Conservation (phyloP, 2,888 invertebrate species). For the Brachypalpus laphriformis region DNA sequence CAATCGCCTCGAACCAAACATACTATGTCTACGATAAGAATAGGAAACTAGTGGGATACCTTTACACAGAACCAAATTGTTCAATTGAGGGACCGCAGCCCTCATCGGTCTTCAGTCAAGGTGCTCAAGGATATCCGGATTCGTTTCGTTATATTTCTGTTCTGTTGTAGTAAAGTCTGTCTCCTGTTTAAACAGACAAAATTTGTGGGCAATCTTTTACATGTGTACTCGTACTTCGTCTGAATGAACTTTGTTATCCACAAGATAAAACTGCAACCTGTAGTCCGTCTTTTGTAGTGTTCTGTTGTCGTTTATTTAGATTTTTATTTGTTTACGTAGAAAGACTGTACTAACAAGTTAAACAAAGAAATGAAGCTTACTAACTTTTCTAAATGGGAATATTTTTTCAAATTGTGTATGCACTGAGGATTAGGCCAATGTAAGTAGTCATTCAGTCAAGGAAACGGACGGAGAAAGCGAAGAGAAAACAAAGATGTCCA, state of each 20-base stretch:
- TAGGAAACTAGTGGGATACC: conserved; percentile 32
- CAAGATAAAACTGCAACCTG: conserved; percentile 14
- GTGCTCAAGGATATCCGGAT: conserved; percentile 45
- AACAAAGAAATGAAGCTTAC: background rate
- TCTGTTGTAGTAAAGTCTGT: conserved; percentile 45
- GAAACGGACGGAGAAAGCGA: too few species aligned
- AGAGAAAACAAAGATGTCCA: too few species aligned
- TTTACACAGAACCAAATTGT: conserved; percentile 43
- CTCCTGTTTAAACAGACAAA: background rate
- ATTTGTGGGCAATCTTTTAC: background rate
- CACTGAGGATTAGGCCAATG: too few species aligned
- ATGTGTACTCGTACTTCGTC: conserved; percentile 4
- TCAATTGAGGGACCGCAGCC: conserved; percentile 1
- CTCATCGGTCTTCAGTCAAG: conserved; percentile 39
- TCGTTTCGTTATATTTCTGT: conserved; percentile 56
- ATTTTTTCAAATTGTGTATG: background rate
- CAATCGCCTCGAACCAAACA: conserved; percentile 29
- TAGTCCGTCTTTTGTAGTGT: conserved; percentile 25
- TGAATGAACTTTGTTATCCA: background rate
- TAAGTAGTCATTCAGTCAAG: too few species aligned
- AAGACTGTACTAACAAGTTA: conserved; percentile 12
- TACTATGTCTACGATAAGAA: conserved; percentile 38
- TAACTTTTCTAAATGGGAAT: background rate
- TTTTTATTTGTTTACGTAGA: conserved; percentile 9
- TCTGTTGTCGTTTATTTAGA: background rate